Conservation (phyloP, 2,888 invertebrate genomes). For the Drosophila robusta region DNA sequence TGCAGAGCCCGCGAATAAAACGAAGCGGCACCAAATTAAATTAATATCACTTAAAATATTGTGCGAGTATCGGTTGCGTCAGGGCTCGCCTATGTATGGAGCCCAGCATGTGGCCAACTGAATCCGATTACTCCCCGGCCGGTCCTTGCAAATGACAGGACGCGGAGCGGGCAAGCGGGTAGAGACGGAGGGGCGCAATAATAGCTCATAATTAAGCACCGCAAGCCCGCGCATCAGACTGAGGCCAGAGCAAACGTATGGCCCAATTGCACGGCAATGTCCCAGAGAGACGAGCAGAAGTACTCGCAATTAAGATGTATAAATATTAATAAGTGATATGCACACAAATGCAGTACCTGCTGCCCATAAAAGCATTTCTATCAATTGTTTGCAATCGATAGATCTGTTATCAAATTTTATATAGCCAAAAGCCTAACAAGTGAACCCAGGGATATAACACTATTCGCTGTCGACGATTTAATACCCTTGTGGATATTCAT, state of each 20-base stretch:
- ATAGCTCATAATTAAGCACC: conserved; percentile 73
- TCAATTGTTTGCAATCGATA: background rate
- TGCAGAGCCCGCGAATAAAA: background rate
- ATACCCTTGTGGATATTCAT: too few species aligned
- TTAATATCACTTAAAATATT: conserved; percentile 77
- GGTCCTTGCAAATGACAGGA: conserved; percentile 24
- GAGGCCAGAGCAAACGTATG: background rate
- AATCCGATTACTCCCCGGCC: conserved; percentile 42
- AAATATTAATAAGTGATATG: conserved; percentile 23
- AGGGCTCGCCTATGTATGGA: conserved; percentile 13
- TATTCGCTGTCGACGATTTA: too few species aligned
- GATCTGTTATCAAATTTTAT: background rate
- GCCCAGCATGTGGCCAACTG: conserved; percentile 28
- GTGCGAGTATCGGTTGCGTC: conserved; percentile 42
- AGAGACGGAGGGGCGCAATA: conserved; percentile 38
- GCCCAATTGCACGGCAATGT: conserved; percentile 37
- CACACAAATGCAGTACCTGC: background rate
- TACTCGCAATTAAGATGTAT: conserved; percentile 25
- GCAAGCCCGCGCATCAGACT: background rate
- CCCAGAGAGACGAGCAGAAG: conserved; percentile 23
- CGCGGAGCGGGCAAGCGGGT: conserved; percentile 4
- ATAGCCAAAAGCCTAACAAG: too few species aligned
- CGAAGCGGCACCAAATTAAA: conserved; percentile 58
- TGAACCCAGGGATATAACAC: too few species aligned
- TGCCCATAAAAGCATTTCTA: too few species aligned